Evolutionary conservation across 2,797 vertebrate species (phyloP), one percentile per base, ranked within the genome.

Genomic region (Tapirus indicus): DNA sequence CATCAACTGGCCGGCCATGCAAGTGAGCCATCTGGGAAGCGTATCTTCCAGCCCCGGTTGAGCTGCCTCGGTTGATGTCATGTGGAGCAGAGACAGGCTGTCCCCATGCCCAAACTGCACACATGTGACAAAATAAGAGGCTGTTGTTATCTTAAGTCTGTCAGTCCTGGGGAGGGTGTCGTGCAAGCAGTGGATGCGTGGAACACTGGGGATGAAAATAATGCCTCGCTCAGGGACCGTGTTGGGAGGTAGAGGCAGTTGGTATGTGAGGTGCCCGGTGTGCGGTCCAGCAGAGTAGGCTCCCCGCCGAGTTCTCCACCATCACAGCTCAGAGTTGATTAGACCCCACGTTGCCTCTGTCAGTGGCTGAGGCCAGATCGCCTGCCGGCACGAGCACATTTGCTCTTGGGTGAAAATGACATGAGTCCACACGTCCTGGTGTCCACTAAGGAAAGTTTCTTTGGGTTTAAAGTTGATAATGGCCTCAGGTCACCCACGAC

Each of bases 211-310:
- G 52, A 4, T 56, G 10, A 62, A 32, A 74, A 29, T 20, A 44
- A 20, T 3, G 3, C 74, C n/a, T 60, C 10, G 0, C 35, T 38
- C 47, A 10, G 35, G 68, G 44, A 7, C 32, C 5, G 0, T 71
- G 38, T 23, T 52, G 17, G 38, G 94, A 66, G 11, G 2, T 6
- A 11, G 38, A 52, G 17, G 10, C 18, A 54, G 54, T 7, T 12
- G 2, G 13, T 21, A 5, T 2, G 6, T 17, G 8, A 18, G 29
- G 2, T n/a, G 1, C 14, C 7, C 7, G 27, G 5, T 18, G 14
- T 60, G 49, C 49, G 27, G 74, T 0, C 25, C 71, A 2, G 52
- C 38, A 18, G 1, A 41, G 20, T 5, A n/a, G 66, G 38, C 38
- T 38, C 38, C 38, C 38, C 38, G 38, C 62, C 13, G 0, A 2